Percentiles rank a stretch among this genome's conserved stretches.
These are phyloP conservation scores for Cinclus cinclus DNA, from an alignment of 2,113 vertebrate genomes.

Conservation along the genomic window DNA sequence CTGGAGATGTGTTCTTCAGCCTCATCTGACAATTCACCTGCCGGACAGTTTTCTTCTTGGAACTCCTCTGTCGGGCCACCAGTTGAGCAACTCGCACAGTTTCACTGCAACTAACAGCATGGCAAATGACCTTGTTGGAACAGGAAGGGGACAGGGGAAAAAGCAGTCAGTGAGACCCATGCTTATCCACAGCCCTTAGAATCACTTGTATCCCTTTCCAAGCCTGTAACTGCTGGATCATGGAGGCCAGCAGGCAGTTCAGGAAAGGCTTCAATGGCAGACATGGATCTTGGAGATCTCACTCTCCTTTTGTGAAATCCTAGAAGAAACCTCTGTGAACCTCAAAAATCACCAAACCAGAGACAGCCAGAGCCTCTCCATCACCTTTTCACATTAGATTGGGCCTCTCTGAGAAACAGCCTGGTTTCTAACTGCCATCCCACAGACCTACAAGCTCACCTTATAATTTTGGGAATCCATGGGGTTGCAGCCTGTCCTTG, in stretches of 20 bases:
- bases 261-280: background rate
- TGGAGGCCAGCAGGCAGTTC: background rate
- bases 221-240: background rate
- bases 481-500: background rate
- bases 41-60: slow-evolving; percentile 82
- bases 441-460: rapidly evolving
- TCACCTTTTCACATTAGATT: background rate
- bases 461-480: background rate
- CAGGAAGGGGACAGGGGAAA: background rate
- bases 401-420: background rate
- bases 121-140: slow-evolving; percentile 78
- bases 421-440: background rate
- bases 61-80: slow-evolving; percentile 84
- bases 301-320: background rate
- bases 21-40: slow-evolving; percentile 89
- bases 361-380: background rate
- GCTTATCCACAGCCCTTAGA: background rate
- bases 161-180: background rate
- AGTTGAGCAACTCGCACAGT: slow-evolving; percentile 86
- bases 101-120: slow-evolving; percentile 81
- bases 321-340: background rate
- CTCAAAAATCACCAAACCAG: background rate
- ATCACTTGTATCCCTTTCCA: background rate
- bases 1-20: slow-evolving; percentile 78
- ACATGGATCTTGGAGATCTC: background rate